Conservation (phyloP, 2,113 vertebrate species). For the Halcyon malimbica region DNA sequence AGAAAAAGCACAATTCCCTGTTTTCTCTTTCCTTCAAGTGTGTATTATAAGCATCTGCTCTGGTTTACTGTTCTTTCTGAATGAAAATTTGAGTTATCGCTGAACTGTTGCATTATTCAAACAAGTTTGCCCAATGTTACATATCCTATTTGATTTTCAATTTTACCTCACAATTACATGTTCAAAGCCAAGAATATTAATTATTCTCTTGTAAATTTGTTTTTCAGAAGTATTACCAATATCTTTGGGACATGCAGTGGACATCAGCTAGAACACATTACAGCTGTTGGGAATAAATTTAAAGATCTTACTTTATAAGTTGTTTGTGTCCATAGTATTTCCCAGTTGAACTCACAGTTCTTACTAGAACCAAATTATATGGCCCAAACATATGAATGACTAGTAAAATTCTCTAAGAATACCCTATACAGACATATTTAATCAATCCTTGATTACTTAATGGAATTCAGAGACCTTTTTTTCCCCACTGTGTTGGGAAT, state of each 20-base stretch:
- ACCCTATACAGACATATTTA: neutral
- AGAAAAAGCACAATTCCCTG: neutral
- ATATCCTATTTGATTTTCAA: neutral
- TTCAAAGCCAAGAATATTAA: neutral
- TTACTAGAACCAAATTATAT: neutral
- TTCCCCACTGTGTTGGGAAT: neutral
- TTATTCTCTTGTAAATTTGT: neutral
- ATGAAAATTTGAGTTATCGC: neutral
- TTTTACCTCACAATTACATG: constrained; percentile 2
- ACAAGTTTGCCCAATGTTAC: neutral
- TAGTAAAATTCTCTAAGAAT: constrained; percentile 2
- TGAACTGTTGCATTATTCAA: neutral
- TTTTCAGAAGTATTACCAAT: neutral
- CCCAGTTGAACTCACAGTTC: neutral
- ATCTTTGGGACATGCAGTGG: neutral
- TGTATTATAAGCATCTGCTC: neutral
- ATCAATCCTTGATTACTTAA: constrained; percentile 43
- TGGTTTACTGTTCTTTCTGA: neutral
- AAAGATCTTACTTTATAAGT: neutral
- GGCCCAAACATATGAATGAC: neutral
- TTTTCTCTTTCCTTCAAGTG: neutral
- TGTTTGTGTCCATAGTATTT: neutral
- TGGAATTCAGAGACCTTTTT: constrained; percentile 19
- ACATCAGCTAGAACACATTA: neutral
- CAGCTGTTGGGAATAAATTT: neutral